Conservation (phyloP, 1,140 invertebrate genomes). For the Globodera rostochiensis region DNA sequence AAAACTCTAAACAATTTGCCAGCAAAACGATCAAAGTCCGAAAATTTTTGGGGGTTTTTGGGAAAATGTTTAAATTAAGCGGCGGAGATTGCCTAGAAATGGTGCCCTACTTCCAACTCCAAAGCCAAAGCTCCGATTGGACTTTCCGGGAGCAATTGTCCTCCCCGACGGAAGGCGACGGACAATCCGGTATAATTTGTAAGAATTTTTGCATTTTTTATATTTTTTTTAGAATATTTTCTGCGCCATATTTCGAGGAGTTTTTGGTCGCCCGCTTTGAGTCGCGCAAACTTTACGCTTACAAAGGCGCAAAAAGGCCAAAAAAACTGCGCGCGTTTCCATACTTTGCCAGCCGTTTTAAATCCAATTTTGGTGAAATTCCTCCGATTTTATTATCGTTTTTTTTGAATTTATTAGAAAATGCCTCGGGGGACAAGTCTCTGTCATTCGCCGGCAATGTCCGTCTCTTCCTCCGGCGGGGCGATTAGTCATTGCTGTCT, state of each 20-base stretch:
- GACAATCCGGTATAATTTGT: not conserved
- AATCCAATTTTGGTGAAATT: not conserved
- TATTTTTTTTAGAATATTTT: not conserved
- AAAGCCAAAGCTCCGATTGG: not conserved
- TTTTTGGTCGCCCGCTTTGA: conserved; percentile 1
- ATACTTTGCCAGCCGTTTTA: not conserved
- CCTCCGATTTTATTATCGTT: not conserved
- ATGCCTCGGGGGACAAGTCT: not conserved
- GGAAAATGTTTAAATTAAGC: not conserved
- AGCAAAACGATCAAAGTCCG: not conserved
- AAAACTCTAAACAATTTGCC: not conserved
- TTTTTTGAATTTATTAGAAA: not conserved
- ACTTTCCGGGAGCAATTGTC: not conserved
- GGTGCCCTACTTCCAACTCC: conserved; percentile 11
- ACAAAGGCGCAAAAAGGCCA: not conserved
- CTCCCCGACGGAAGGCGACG: not conserved
- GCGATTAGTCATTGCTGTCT: not conserved
- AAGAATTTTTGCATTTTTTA: not conserved
- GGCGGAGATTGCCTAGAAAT: not conserved
- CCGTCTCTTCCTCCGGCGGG: not conserved
- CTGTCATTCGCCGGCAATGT: not conserved
- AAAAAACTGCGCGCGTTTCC: not conserved
- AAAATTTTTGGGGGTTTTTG: not conserved
- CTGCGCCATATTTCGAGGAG: not conserved
- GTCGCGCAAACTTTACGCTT: not conserved